Evolutionary conservation across 1,140 invertebrate species (phyloP).

Genomic region (Drosophila grimshawi): DNA sequence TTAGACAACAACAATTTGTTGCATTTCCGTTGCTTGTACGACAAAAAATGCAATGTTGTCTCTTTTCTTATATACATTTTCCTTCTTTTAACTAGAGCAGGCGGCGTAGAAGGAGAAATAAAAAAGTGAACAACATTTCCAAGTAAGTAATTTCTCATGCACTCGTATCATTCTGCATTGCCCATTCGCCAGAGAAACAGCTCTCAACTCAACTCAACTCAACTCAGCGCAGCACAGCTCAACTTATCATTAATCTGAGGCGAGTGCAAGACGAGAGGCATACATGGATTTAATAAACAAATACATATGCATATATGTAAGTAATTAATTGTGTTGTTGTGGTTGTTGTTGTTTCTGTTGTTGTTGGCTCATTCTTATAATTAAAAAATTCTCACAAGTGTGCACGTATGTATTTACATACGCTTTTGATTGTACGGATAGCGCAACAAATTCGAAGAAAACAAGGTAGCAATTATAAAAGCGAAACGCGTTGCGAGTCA

Average conservation of each 20-base stretch:
- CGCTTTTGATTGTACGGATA: slow-evolving; percentile 50
- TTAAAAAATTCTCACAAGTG: slow-evolving; percentile 72
- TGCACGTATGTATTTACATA: slow-evolving; percentile 58
- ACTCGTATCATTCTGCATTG: slow-evolving; percentile 51
- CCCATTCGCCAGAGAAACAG: slow-evolving; percentile 42
- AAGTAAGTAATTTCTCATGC: slow-evolving; percentile 78
- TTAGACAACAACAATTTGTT: slow-evolving; percentile 69
- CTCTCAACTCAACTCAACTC: slow-evolving; percentile 14
- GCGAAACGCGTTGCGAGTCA: slow-evolving; percentile 19
- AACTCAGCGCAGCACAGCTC: slow-evolving; percentile 14
- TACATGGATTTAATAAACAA: slow-evolving; percentile 29
- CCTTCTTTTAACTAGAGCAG: slow-evolving; percentile 54
- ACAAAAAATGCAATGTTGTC: slow-evolving; percentile 60
- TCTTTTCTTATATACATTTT: slow-evolving; percentile 10
- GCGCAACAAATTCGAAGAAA: slow-evolving; percentile 64
- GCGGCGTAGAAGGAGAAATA: neutral
- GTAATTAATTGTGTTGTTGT: slow-evolving; percentile 47
- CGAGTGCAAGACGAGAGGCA: slow-evolving; percentile 17
- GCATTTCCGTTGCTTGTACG: slow-evolving; percentile 80
- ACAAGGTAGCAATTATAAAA: slow-evolving; percentile 76
- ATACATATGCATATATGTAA: slow-evolving; percentile 38
- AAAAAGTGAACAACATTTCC: slow-evolving; percentile 64
- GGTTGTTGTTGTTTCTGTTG: neutral
- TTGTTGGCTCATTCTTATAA: slow-evolving; percentile 52
- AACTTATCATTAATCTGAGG: slow-evolving; percentile 48